Conservation (phyloP, 2,797 vertebrate species). For the Bryconaethiops microstoma region DNA sequence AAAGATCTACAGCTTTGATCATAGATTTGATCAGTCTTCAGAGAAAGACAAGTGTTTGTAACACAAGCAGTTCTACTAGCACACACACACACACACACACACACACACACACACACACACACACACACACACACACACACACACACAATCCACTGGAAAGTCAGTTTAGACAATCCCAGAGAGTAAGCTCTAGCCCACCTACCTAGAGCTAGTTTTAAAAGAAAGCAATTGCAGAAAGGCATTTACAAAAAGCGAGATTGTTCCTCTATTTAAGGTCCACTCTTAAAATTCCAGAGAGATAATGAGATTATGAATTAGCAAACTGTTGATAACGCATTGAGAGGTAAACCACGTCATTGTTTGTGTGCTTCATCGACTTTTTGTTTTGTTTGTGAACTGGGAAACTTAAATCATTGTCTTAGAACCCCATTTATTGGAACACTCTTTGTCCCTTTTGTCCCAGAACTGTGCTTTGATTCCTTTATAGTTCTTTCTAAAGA, state of each 20-base stretch:
- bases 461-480: slow-evolving; percentile 45
- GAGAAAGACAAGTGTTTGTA: slow-evolving; percentile 18
- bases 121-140: slow-evolving; percentile 5
- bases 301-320: slow-evolving; percentile 17
- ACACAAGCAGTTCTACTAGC: slow-evolving; percentile 17
- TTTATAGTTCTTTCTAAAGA: slow-evolving; percentile 57
- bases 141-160: slow-evolving; percentile 19
- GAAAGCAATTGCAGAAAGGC: background rate
- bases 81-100: background rate
- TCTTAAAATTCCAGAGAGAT: slow-evolving; percentile 29
- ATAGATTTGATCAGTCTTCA: slow-evolving; percentile 33
- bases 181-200: background rate
- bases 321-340: slow-evolving; percentile 54
- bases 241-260: slow-evolving; percentile 36
- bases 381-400: slow-evolving; percentile 64
- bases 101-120: background rate
- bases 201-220: background rate
- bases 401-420: slow-evolving; percentile 59
- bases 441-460: slow-evolving; percentile 61
- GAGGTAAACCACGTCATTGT: slow-evolving; percentile 69
- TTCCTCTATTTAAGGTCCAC: slow-evolving; percentile 39
- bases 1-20: slow-evolving; percentile 32
- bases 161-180: slow-evolving; percentile 28
- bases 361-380: slow-evolving; percentile 62
- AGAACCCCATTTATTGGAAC: slow-evolving; percentile 53